A percentile compares a stretch with the other conserved stretches of the same genome.
These are phyloP conservation scores for Paramisgurnus dabryanus DNA, from an alignment of 2,113 vertebrate genomes.

Conservation along the genomic window DNA sequence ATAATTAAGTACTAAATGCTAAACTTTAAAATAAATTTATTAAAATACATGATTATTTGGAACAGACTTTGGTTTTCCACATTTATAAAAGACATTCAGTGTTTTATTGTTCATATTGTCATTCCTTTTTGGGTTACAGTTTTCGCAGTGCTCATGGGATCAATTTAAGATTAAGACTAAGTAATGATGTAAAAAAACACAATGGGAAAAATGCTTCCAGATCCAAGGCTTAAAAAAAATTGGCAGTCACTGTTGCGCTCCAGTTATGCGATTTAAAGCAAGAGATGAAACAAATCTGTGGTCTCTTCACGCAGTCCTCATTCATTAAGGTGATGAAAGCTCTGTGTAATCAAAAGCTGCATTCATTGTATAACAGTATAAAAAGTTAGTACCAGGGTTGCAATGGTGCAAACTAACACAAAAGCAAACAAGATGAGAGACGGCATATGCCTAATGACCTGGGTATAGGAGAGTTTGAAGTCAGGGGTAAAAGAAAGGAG, in stretches of 20 bases:
- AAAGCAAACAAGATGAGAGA: constrained; percentile 17
- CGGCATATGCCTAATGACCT: constrained; percentile 6
- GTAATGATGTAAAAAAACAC: too few species aligned
- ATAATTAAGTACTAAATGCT: too few species aligned
- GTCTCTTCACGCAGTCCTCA: neutral
- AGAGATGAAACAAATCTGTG: neutral
- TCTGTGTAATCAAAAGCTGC: constrained; percentile 37
- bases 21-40: too few species aligned
- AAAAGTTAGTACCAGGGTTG: constrained; percentile 15
- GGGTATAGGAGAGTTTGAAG: constrained; percentile 14
- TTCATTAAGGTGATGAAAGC: constrained; percentile 28
- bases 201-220: neutral
- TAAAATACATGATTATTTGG: too few species aligned
- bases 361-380: constrained; percentile 38
- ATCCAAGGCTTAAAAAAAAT: too few species aligned
- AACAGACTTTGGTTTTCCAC: too few species aligned
- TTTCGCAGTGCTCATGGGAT: too few species aligned
- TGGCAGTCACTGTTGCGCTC: too few species aligned
- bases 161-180: too few species aligned
- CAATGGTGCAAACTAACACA: neutral
- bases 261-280: neutral
- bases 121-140: too few species aligned
- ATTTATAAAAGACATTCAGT: too few species aligned
- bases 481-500: neutral
- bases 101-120: too few species aligned